These are phyloP conservation scores for Oryzaephilus surinamensis DNA, from an alignment of 1,140 invertebrate species.

Conservation along the genomic window DNA sequence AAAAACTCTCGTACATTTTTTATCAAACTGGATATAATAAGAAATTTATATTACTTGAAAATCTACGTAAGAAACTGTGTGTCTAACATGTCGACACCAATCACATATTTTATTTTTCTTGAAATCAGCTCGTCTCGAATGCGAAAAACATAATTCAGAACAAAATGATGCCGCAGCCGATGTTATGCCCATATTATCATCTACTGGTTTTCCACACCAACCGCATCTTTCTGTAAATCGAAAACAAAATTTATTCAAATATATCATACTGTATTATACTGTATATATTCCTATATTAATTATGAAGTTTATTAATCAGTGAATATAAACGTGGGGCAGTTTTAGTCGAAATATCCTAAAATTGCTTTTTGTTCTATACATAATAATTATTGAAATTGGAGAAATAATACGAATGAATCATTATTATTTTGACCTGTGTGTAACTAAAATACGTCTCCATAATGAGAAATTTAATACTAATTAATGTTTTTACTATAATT, in stretches of 20 bases:
- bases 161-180: slow-evolving; percentile 57
- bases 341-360: too few species aligned
- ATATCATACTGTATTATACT: background rate
- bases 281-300: too few species aligned
- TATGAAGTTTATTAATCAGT: too few species aligned
- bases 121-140: slow-evolving; percentile 75
- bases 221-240: slow-evolving; percentile 29
- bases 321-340: too few species aligned
- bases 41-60: slow-evolving; percentile 48
- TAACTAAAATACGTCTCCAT: slow-evolving; percentile 8
- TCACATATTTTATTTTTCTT: slow-evolving; percentile 88
- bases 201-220: slow-evolving; percentile 31
- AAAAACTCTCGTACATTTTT: slow-evolving; percentile 7
- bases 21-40: background rate
- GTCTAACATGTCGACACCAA: slow-evolving; percentile 82
- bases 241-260: background rate
- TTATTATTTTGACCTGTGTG: too few species aligned
- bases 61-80: slow-evolving; percentile 86
- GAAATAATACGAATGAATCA: too few species aligned
- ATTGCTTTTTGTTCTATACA: too few species aligned
- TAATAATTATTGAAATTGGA: too few species aligned
- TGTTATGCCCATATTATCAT: slow-evolving; percentile 34
- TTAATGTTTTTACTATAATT: slow-evolving; percentile 19
- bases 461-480: slow-evolving; percentile 16
- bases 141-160: slow-evolving; percentile 81